Evolutionary conservation across 1,140 invertebrate species (phyloP), one percentile per base, ranked within the genome.

Genomic region (Tetragonula clypearis): DNA sequence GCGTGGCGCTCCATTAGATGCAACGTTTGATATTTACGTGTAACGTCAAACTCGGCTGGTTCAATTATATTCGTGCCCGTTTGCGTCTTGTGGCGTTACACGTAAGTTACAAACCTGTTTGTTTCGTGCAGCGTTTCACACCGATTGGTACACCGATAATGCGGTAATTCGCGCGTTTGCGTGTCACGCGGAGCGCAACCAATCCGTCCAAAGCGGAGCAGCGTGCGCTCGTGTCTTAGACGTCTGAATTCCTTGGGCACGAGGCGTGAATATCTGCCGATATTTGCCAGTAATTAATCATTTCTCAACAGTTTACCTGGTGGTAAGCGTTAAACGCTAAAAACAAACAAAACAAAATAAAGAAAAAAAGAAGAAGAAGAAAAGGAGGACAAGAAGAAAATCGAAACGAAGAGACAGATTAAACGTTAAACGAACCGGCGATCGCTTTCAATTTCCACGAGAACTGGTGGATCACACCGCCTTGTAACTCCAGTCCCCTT

Each of bases 401-500:
- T 35, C 35, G 35, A 35, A 35, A 4, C 12, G n/a, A 66, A 26
- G 30, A 66, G 0, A 17, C n/a, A n/a, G 15, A 1, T 30, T 62
- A 14, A 62, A n/a, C 15, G 85, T 58, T 65, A 23, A 9, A n/a
- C 72, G n/a, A 62, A 4, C 23, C n/a, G n/a, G 23, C 41, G 2
- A 68, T 21, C 30, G 30, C 9, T 68, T 35, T 19, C 35, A 68
- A 68, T 68, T 68, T 68, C 30, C 30, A 6, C 30, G 15, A 30
- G 30, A 19, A 19, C 17, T 49, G 41, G 0, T 8, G 17, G 30
- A 35, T 66, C 17, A 66, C n/a, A n/a, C 26, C 56, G 23, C 15
- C 30, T 65, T 83, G 79, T 58, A 87, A 79, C 78, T 79, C 76
- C 68, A n/a, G 41, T 66, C 11, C 12, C 8, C 11, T 41, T 56